Evolutionary conservation across 2,888 invertebrate genomes (phyloP), one percentile per base, ranked within the genome.

Genomic region (Asteroscopus sphinx): DNA sequence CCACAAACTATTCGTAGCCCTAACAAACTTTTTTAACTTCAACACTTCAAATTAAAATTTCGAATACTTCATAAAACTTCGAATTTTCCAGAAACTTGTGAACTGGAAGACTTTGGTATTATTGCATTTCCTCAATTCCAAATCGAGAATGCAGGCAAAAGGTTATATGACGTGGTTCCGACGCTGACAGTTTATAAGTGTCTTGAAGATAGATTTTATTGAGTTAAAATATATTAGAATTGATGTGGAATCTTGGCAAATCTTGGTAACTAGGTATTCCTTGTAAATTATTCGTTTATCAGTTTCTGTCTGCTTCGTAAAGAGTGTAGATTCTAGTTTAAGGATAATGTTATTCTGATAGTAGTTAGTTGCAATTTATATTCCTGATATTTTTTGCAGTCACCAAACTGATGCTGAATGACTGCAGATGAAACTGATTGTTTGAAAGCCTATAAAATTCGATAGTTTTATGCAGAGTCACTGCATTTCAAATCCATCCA

Each of bases 111-210:
- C 21, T 21, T 21, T 12, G 45, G 56, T 16, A 42, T 25, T 28
- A 56, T 33, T 30, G 25, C 45, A 47, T 56, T 56, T 51, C 37
- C 41, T 47, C 33, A 46, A 64, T 42, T 42, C 28, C 55, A 46
- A n/a, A 54, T 30, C 2, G 37, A 16, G 30, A 49, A 49, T 33
- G 44, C 48, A 52, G 25, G 32, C 41, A 32, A 6, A 35, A 13
- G 44, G 36, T 47, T 55, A 39, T 57, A 39, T 37, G 25, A 44
- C 54, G 25, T 30, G 48, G 28, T 37, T 21, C 13, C 30, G 15
- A 51, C 3, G 36, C 15, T 54, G 53, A 57, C 46, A 53, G 45
- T 58, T 64, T 44, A 47, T 64, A 64, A 60, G 37, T 58, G 52
- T 68, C 64, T 37, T 37, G 25, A 49, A 49, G 48, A 64, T 51